Percentiles rank a stretch among this genome's conserved stretches.
phyloP scores from a whole-genome alignment of 2,797 vertebrate genomes.

The Oophaga sylvatica region DNA sequence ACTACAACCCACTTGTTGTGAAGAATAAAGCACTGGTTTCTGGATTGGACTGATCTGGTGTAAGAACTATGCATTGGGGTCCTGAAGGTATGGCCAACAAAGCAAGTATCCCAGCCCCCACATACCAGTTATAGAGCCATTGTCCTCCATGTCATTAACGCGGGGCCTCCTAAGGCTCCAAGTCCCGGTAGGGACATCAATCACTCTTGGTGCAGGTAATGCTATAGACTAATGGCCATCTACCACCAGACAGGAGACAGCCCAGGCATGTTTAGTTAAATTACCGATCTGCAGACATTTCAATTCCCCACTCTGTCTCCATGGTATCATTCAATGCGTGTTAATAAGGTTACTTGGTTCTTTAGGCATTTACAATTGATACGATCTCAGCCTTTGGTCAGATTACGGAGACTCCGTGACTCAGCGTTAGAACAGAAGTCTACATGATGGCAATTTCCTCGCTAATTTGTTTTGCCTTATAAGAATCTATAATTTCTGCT shows the following conservation, averaged over 20 bases:
- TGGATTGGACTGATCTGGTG: background rate
- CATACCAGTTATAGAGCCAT: no score
- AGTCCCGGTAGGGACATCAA: background rate
- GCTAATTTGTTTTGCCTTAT: background rate
- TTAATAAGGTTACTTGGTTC: background rate
- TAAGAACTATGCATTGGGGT: background rate
- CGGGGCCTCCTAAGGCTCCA: background rate
- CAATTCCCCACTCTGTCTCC: background rate
- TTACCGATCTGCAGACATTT: background rate
- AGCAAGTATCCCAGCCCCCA: no score
- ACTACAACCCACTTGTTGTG: no score
- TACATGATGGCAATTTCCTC: background rate
- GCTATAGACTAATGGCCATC: background rate
- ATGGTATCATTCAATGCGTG: background rate
- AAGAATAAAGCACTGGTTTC: no score
- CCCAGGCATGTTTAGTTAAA: background rate
- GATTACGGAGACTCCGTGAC: background rate
- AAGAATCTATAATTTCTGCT: conserved; percentile 11
- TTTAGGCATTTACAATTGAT: background rate
- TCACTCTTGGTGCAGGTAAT: background rate
- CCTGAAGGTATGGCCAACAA: no score
- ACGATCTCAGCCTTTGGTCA: background rate
- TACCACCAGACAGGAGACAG: background rate
- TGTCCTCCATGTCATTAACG: no score
- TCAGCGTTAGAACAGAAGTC: background rate